Base-by-base conservation (phyloP, 1,140 invertebrate genomes). In the Heterodera schachtii region DNA sequence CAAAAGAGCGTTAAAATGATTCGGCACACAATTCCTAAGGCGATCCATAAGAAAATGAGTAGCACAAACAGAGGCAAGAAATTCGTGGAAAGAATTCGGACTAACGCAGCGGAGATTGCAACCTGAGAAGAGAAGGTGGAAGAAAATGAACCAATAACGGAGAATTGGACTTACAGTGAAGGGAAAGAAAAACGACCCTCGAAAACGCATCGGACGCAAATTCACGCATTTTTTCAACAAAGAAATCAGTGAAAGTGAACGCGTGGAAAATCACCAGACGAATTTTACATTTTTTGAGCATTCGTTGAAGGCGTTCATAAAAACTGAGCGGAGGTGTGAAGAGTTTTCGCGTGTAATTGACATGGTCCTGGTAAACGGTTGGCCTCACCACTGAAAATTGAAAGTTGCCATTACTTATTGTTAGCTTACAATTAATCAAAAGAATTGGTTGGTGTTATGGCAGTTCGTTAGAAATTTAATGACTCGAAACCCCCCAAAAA, bases 211-310 rank as follows among this genome's bases (percentile, higher is more conserved):
- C 47, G n/a, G 57, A 43, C 47, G 46, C 44, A 73, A 57, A 82
- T 64, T 82, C 81, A 3, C 16, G 41, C 43, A 82, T 73, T 31
- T 82, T 82, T 49, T 82, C 81, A 6, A 82, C 81, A 67, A 82
- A 82, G 43, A 82, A 70, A 47, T 82, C 79, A 8, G 81, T 82
- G 64, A 82, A 81, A 49, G 81, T 81, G 60, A 82, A 82, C 73
- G 47, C 70, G 57, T 74, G 60, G 43, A 82, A 74, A 64, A 82
- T 67, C 21, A 82, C 60, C 47, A 21, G 60, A 31, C 43, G 78
- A 13, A 82, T 60, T 70, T 73, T 66, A 16, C 81, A 82, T 16
- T 67, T 73, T 43, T 74, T 69, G 43, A 82, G 49, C 64, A 82
- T 74, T 52, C 49, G 52, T n/a, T 82, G 21, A 9, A 82, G 52